Evolutionary conservation across 37 sponge, comb jelly and placozoan genomes (phyloP), one percentile per base, ranked within the genome.

Genomic region (Theonella swinhoei): DNA sequence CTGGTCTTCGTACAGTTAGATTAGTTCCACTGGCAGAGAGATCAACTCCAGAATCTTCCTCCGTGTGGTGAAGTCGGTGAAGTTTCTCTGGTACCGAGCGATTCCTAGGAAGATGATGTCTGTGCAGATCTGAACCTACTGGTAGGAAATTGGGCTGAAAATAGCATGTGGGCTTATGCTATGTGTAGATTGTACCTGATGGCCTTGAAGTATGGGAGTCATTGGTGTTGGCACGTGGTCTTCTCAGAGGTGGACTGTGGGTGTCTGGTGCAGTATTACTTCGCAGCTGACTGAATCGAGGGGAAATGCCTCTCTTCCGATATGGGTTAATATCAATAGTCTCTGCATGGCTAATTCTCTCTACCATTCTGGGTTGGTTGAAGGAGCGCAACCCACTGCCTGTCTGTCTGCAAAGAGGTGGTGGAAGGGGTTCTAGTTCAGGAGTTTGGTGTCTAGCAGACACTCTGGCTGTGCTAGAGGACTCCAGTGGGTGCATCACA

Each of bases 401-500:
- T n/a, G n/a, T n/a, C n/a, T n/a, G n/a, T n/a, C 54, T 17, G 54
- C 54, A 14, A 17, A 7, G 54, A 47, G 54, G 54, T 14, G 7
- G 54, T 8, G 66, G 66, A 20, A 23, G 25, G 66, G 66, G 29
- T 20, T 26, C 30, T 20, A 23, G 66, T 29, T 23, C 25, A 5
- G n/a, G 30, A 7, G 30, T 65, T 20, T 23, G 30, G 69, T 68
- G 30, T 20, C 66, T 8, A 4, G 30, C 30, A 33, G 30, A 33
- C 19, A 32, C 69, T 31, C 25, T 41, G 42, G 25, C 42, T 39
- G 84, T 34, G 59, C 23, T 54, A 20, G 65, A 62, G 54, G 43
- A 64, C 67, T 83, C 84, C 30, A 89, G 59, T 0, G 91, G 91
- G 35, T 91, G 91, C 82, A 91, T 91, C 72, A 85, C 86, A 63